Evolutionary conservation across 2,797 vertebrate species (phyloP), one percentile per base, ranked within the genome.

Genomic region (Acridotheres tristis): DNA sequence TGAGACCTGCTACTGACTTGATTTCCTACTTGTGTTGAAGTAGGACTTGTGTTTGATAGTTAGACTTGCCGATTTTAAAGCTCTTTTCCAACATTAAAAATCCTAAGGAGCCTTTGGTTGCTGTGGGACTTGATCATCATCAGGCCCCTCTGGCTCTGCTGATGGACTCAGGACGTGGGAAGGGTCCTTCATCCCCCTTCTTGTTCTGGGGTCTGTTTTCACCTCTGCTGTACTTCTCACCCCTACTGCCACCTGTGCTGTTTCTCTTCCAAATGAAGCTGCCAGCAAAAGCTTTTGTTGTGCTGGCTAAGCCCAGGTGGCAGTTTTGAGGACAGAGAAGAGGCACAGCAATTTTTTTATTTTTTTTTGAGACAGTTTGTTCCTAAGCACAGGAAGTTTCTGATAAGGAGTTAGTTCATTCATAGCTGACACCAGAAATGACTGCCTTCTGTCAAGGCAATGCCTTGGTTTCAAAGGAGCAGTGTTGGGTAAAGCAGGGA

Each of bases 331-430:
- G 86, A 96, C 83, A 88, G 63, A 84, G 66, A 95, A 80, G 62
- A 73, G 73, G 96, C 53, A 8, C 43, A 73, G 84, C 74, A 93
- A 66, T 40, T 16, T 89, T 93, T 34, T 34, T 34, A 8, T 34
- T 34, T 80, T 85, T 92, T 94, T 95, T 85, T 57, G 85, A 88
- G 50, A 61, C 42, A 18, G 51, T 97, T 96, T 97, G 71, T 96
- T 97, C 89, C 79, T 94, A 82, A 95, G 89, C n/a, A 45, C 86
- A 94, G 95, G 95, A 97, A 97, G 88, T 84, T 79, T 76, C 88
- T 84, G 97, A 91, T 94, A 97, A 92, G 1, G 26, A 96, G 89
- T 93, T 93, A 54, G 89, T 96, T 96, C 93, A 82, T 94, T 96
- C 95, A 94, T 86, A 93, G 61, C 87, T 93, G 89, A 71, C 89